phyloP scores from a whole-genome alignment of 30 jellyfish, hydroid and myxozoan species.

The Turritopsis dohrnii region DNA sequence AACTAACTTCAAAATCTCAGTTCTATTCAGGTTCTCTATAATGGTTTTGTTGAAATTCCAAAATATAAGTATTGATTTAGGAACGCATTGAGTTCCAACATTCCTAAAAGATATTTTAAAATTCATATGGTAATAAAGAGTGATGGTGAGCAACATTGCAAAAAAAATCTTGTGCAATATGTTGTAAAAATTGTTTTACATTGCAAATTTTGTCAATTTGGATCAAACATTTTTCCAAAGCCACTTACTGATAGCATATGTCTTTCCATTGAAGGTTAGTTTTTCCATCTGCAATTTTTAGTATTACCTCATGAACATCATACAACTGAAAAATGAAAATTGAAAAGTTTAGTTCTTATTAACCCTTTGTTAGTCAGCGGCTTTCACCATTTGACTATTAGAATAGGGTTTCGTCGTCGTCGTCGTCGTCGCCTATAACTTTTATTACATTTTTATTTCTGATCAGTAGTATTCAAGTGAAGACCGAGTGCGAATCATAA shows the following conservation, averaged over 20 bases:
- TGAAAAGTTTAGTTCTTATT: not conserved
- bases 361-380: not conserved
- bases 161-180: too few species aligned
- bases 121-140: too few species aligned
- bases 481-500: too few species aligned
- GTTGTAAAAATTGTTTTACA: too few species aligned
- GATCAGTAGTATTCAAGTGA: too few species aligned
- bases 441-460: too few species aligned
- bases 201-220: too few species aligned
- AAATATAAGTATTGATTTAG: not conserved
- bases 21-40: not conserved
- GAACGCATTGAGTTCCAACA: conserved; percentile 22
- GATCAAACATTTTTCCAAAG: not conserved
- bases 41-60: not conserved
- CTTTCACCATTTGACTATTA: not conserved
- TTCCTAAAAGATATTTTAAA: too few species aligned
- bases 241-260: conserved; percentile 56
- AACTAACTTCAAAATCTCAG: not conserved
- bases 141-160: too few species aligned
- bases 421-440: too few species aligned
- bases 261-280: conserved; percentile 37
- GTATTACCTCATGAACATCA: conserved; percentile 35
- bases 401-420: not conserved
- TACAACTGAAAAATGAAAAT: conserved; percentile 25
- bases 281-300: conserved; percentile 39